Base-by-base conservation (phyloP, 2,888 invertebrate genomes). In the Isoperla grammatica region DNA sequence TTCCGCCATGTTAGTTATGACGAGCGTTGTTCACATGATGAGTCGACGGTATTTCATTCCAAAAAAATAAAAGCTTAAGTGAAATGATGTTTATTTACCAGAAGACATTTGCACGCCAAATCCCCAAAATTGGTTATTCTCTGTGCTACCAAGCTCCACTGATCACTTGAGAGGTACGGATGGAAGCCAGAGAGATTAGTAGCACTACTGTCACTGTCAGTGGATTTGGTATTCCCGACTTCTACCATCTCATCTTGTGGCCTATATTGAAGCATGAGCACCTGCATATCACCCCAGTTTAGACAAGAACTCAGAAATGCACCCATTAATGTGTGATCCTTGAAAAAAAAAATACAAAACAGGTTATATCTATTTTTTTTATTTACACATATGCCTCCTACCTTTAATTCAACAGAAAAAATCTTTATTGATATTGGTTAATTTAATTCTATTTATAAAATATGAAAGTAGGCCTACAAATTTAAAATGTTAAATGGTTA, bases 41-140 rank as follows among this genome's bases (percentile, higher is more conserved):
- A n/a, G n/a, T n/a, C n/a, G n/a, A n/a, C n/a, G n/a, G n/a, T n/a
- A n/a, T n/a, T n/a, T n/a, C n/a, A n/a, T n/a, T n/a, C n/a, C n/a
- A n/a, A n/a, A n/a, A n/a, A n/a, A n/a, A n/a, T n/a, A n/a, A n/a
- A n/a, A n/a, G n/a, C n/a, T n/a, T n/a, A n/a, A n/a, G n/a, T n/a
- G n/a, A n/a, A n/a, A 45, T 45, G 17, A 15, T 45, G 9, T 45
- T n/a, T 45, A 9, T 45, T n/a, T 48, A 56, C 56, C 60, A 60
- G n/a, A 12, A 59, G n/a, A 17, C 56, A 50, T 22, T 59, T 62
- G 40, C 58, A 50, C 13, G 15, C 35, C 9, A 20, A 13, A 29
- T 62, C 57, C 11, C 58, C 61, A 56, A 62, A 62, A 19, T 59
- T 62, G 42, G 22, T 58, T 9, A 62, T 53, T 42, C 61, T 59